Base-by-base conservation (phyloP, 1,140 invertebrate species). In the Sinonovacula constricta region DNA sequence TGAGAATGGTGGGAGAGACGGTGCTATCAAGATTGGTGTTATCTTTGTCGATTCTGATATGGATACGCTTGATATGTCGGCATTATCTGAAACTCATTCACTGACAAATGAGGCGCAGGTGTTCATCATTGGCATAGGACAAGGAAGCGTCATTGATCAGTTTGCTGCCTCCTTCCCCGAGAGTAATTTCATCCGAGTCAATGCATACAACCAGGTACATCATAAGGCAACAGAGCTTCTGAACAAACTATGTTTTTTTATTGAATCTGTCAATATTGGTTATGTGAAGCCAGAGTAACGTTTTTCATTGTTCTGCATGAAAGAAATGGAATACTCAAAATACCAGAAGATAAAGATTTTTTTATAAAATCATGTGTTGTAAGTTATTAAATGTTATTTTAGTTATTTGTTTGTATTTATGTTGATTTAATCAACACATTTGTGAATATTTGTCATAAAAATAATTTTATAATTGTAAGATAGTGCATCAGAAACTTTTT, bases 1-100 rank as follows among this genome's bases (percentile, higher is more conserved):
- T 22, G 56, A 67, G 34, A 54, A 79, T 49, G 75, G 80, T 15
- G 81, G 82, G 15, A 54, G 80, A 15, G 15, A 30, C 12, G 72
- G 51, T 4, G 80, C 80, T 1, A 67, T 49, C 18, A 79, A 80
- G 3, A 54, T 83, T 4, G 80, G 71, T 18, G 57, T 83, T 26
- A 34, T 80, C 3, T 83, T 85, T 36, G 14, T 78, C 24, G 75
- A 70, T 15, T 33, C 34, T 3, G 66, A 70, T 18, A 63, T 78
- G 75, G 45, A 68, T 10, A 28, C 26, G 2, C n/a, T 78, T 5
- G 67, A 69, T 30, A n/a, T 28, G 18, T 26, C 45, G 10, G 59
- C 31, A 15, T n/a, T 78, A 10, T 28, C 26, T 26, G 75, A 68
- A 7, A 66, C 65, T 14, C 30, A 62, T n/a, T n/a, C n/a, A 49